phyloP scores from a whole-genome alignment of 2,797 vertebrate genomes.

The Apodemus agrarius region DNA sequence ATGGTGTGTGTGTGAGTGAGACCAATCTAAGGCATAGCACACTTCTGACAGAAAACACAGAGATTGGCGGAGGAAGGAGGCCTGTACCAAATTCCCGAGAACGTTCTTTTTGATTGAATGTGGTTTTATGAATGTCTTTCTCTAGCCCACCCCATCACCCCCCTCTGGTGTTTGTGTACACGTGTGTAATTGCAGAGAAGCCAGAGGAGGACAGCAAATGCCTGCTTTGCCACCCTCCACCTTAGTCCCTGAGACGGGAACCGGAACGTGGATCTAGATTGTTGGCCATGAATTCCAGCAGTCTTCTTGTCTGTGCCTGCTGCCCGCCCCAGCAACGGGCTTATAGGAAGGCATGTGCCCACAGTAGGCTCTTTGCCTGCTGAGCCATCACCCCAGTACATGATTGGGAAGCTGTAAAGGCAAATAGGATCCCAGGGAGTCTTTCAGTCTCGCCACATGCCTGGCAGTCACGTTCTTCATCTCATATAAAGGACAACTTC shows the following conservation, averaged over 20 bases:
- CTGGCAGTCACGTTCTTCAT: not conserved
- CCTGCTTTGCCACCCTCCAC: not conserved
- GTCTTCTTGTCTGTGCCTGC: not conserved
- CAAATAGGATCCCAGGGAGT: not conserved
- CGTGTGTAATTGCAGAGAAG: not conserved
- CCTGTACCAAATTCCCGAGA: not conserved
- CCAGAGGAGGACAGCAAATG: not conserved
- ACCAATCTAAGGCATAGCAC: not conserved
- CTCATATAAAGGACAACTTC: not conserved
- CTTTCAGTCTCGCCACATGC: not conserved
- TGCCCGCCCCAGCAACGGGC: not conserved
- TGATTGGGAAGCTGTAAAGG: not conserved
- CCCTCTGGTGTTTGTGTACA: not conserved
- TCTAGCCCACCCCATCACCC: not conserved
- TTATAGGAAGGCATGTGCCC: not conserved
- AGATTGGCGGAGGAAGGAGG: not conserved
- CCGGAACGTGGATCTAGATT: not conserved
- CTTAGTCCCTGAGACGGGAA: not conserved
- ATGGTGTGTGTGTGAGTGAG: not conserved
- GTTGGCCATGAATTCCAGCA: not conserved
- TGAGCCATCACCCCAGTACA: not conserved
- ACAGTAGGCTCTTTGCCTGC: not conserved
- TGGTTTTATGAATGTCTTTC: not conserved
- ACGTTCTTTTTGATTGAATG: constrained; percentile 3
- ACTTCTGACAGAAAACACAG: not conserved